Base-by-base conservation (phyloP, 2,113 vertebrate genomes). In the Pica pica region DNA sequence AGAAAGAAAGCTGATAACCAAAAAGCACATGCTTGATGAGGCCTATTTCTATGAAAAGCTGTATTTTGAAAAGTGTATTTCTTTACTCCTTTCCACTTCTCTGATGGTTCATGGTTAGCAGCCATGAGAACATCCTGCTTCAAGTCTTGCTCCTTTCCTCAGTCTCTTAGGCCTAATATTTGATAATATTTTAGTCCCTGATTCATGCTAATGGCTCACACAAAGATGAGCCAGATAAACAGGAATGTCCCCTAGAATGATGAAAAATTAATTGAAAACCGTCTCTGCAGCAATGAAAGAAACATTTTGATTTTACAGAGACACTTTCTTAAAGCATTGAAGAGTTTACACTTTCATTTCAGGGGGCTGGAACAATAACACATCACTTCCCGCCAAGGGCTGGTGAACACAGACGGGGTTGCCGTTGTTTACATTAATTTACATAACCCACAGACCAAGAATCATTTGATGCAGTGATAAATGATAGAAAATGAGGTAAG, bases 181-280 rank as follows among this genome's bases (percentile, higher is more conserved):
- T 60, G 16, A 16, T 85, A 9, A n/a, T 65, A 39, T 77, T 95
- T 57, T 4, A 59, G 14, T 53, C 20, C 44, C 44, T 69, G 16
- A 5, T 16, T 76, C 33, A 10, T 73, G 23, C 8, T 79, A 61
- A 69, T 77, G 42, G 5, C 31, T 30, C 31, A 53, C 16, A 65
- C 17, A 83, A 50, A 88, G 35, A 41, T 46, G 18, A 89, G 24
- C 16, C 47, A 79, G 30, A 37, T 50, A 83, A 83, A 61, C 8
- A 63, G 22, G 50, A 53, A 11, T 35, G 26, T 73, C 28, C n/a
- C 46, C 23, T 50, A 17, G 14, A 35, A 2, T 0, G 0, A 30
- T 30, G 47, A 27, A 39, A 86, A 28, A 77, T 46, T 41, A 41
- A 61, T 3, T 55, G 60, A 70, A 90, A 78, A 70, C 31, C 42